These are phyloP conservation scores for Empidonax traillii DNA, from an alignment of 2,113 vertebrate genomes.

Conservation along the genomic window DNA sequence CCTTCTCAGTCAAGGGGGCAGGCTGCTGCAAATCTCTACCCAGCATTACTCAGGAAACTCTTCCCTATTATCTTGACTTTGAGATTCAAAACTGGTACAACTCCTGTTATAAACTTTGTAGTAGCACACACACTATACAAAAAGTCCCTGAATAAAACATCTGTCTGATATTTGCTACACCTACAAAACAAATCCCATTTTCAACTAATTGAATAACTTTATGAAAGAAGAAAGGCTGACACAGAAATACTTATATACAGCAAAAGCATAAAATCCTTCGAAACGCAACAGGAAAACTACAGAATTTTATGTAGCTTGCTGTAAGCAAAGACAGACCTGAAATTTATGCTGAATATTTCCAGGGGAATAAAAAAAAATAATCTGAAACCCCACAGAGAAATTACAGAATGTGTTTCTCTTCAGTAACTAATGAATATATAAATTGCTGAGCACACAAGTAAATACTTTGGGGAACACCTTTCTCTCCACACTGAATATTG, in stretches of 20 bases:
- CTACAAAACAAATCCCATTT: background rate
- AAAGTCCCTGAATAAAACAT: background rate
- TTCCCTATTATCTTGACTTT: background rate
- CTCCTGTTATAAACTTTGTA: background rate
- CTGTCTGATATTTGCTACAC: background rate
- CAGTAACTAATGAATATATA: background rate
- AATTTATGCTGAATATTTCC: background rate
- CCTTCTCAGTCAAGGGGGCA: background rate
- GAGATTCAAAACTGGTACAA: background rate
- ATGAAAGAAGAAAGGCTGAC: background rate
- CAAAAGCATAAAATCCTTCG: background rate
- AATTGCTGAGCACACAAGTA: background rate
- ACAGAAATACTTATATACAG: background rate
- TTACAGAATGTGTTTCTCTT: background rate
- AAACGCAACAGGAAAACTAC: background rate
- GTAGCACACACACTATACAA: background rate
- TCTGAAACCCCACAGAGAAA: background rate
- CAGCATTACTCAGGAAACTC: background rate
- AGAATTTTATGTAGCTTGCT: background rate
- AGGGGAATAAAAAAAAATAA: background rate
- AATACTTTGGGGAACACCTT: background rate
- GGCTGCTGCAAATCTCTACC: background rate
- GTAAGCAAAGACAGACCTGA: background rate
- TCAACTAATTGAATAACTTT: background rate
- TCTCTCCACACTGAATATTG: background rate